These are phyloP conservation scores for Leptinotarsa peninsularis DNA, from an alignment of 2,888 invertebrate genomes.

Conservation along the genomic window DNA sequence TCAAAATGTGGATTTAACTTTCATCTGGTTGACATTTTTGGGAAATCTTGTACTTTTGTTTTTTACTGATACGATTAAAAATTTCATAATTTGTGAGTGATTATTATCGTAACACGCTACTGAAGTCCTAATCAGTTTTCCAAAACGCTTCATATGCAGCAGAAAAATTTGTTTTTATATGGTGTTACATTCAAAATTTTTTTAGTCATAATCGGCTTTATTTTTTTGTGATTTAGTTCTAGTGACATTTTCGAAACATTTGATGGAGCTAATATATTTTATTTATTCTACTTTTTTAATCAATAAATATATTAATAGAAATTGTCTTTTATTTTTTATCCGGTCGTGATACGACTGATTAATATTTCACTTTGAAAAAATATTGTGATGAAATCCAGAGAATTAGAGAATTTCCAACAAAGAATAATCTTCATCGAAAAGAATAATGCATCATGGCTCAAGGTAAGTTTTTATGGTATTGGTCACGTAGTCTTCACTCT, in stretches of 20 bases:
- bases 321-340: no score
- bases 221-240: slow-evolving; percentile 32
- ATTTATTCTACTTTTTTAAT: slow-evolving; percentile 30
- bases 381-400: no score
- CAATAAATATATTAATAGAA: slow-evolving; percentile 3
- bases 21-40: background rate
- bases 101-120: background rate
- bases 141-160: no score
- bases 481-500: no score
- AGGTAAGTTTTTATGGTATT: no score
- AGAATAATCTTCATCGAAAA: no score
- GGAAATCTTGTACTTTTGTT: background rate
- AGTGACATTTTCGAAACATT: slow-evolving; percentile 11
- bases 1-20: background rate
- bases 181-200: background rate
- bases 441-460: no score
- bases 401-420: no score
- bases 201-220: slow-evolving; percentile 27
- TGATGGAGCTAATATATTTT: slow-evolving; percentile 29
- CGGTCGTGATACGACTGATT: no score
- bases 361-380: no score
- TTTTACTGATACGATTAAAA: background rate
- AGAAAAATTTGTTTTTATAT: background rate
- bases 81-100: background rate
- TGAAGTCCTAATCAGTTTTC: no score